These are phyloP conservation scores for Tragulus kanchil DNA, from an alignment of 2,113 vertebrate genomes.

Conservation along the genomic window DNA sequence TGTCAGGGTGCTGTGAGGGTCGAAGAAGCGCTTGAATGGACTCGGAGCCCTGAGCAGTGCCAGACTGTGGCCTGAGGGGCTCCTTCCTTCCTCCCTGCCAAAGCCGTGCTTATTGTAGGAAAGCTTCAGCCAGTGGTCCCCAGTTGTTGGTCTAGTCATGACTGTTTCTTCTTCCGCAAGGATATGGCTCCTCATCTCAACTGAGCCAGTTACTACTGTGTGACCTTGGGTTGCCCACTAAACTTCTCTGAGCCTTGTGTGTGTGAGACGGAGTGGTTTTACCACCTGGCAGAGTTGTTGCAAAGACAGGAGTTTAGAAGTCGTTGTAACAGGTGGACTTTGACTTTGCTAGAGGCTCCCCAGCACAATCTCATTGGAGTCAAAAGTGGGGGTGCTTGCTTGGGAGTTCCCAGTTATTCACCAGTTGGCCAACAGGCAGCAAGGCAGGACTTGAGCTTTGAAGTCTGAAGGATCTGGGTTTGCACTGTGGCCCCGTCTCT, in stretches of 20 bases:
- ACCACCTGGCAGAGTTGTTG: not conserved
- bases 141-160: not conserved
- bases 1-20: not conserved
- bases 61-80: not conserved
- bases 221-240: not conserved
- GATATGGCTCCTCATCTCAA: not conserved
- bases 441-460: not conserved
- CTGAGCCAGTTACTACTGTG: not conserved
- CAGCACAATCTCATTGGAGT: not conserved
- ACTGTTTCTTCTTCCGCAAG: not conserved
- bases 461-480: not conserved
- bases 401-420: not conserved
- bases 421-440: not conserved
- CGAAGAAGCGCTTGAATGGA: not conserved
- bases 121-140: not conserved
- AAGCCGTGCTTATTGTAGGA: not conserved
- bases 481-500: not conserved
- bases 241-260: not conserved
- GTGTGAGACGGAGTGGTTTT: not conserved
- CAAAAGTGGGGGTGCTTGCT: not conserved
- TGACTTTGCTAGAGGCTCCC: not conserved
- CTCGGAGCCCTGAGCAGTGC: not conserved
- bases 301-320: not conserved
- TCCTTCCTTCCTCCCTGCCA: not conserved
- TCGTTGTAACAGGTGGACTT: not conserved